Conservation (phyloP, 2,113 vertebrate genomes). For the Coturnix japonica region DNA sequence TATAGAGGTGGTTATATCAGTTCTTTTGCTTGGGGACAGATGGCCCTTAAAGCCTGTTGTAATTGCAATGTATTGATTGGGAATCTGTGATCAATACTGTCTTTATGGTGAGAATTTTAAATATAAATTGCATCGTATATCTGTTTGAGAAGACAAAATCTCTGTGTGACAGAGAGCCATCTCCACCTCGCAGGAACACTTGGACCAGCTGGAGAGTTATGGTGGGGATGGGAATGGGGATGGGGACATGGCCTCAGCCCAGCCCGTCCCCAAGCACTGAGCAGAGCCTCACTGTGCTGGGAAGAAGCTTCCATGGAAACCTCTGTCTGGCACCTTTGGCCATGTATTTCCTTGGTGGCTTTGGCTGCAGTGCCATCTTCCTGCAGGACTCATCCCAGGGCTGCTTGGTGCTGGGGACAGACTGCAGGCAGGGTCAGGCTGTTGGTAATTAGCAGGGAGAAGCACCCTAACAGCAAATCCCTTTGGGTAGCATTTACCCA, state of each 20-base stretch:
- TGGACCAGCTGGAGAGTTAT: not conserved
- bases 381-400: not conserved
- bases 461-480: fast-evolving
- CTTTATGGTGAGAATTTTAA: conserved; percentile 71
- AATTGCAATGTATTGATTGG: conserved; percentile 65
- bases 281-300: not conserved
- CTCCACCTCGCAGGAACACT: not conserved
- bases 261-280: not conserved
- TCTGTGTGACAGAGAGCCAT: not conserved
- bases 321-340: not conserved
- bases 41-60: conserved; percentile 57
- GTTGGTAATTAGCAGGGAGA: fast-evolving
- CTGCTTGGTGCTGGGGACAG: not conserved
- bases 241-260: not conserved
- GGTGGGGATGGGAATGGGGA: not conserved
- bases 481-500: not conserved
- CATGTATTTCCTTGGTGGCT: fast-evolving
- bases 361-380: not conserved
- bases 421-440: not conserved
- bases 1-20: not conserved
- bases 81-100: conserved; percentile 70
- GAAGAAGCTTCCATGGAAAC: not conserved
- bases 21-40: conserved; percentile 48
- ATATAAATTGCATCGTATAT: conserved; percentile 72
- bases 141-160: conserved; percentile 46